phyloP scores from a whole-genome alignment of 2,113 vertebrate species.

The Rhinolophus ferrumequinum region DNA sequence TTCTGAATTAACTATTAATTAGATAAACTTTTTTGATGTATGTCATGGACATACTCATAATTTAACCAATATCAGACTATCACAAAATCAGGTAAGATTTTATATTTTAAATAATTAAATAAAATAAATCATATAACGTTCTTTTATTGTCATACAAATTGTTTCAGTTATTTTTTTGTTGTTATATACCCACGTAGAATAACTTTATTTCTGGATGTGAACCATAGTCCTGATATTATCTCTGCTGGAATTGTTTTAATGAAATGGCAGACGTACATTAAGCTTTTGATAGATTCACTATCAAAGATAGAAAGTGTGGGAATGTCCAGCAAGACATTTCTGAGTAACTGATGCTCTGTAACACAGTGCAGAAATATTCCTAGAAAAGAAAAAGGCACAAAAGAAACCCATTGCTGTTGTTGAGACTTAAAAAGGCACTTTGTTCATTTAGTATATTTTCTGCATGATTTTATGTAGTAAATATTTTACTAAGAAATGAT shows the following conservation, averaged over 20 bases:
- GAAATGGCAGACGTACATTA: neutral
- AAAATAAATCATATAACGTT: neutral
- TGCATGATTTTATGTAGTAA: neutral
- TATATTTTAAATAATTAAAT: neutral
- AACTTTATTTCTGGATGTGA: neutral
- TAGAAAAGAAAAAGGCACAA: neutral
- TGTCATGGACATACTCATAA: neutral
- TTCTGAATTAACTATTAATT: neutral
- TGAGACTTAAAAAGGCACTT: neutral
- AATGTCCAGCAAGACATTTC: neutral
- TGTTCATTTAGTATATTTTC: neutral
- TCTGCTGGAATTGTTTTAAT: conserved; percentile 40
- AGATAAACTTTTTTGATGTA: neutral
- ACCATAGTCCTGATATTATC: neutral
- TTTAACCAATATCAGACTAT: neutral
- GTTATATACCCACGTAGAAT: neutral
- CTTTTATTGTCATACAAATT: conserved; percentile 14
- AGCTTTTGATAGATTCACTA: neutral
- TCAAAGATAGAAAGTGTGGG: neutral
- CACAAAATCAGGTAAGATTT: neutral
- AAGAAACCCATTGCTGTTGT: neutral
- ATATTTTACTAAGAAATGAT: neutral
- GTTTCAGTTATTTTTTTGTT: neutral
- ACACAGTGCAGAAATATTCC: neutral
- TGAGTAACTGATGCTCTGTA: neutral